Conservation (phyloP, 2,113 vertebrate genomes). For the Rhynchopsitta pachyrhyncha region DNA sequence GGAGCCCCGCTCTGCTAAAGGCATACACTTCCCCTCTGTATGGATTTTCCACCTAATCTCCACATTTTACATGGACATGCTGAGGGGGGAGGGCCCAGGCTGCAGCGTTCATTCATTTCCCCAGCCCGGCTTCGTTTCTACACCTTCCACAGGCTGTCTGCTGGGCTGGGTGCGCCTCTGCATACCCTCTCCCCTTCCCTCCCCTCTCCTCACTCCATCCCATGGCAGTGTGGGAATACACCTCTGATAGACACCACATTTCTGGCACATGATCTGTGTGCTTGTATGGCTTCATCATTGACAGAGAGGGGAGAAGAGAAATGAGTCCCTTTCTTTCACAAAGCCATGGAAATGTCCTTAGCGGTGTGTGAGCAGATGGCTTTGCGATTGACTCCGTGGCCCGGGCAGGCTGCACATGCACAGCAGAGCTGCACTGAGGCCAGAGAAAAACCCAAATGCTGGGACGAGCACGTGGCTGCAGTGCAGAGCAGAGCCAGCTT, state of each 20-base stretch:
- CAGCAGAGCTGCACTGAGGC: not conserved
- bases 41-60: slow-evolving; percentile 60
- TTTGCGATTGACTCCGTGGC: not conserved
- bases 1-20: slow-evolving; percentile 48
- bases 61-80: slow-evolving; percentile 37
- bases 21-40: slow-evolving; percentile 19
- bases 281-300: not conserved
- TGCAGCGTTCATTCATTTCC: slow-evolving; percentile 1
- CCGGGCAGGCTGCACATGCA: not conserved
- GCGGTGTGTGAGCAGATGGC: not conserved
- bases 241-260: slow-evolving; percentile 5
- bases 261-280: not conserved
- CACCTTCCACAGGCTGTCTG: not conserved
- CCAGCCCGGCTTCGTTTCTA: not conserved
- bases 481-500: not conserved
- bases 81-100: not conserved
- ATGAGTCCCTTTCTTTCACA: not conserved
- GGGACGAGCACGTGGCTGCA: not conserved
- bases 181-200: not conserved
- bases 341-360: not conserved
- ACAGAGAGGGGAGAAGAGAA: not conserved
- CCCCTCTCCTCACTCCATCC: not conserved
- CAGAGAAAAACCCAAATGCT: not conserved
- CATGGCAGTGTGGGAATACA: not conserved
- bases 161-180: not conserved